Evolutionary conservation across 2,797 vertebrate genomes (phyloP), one percentile per base, ranked within the genome.

Genomic region (Lacerta bilineata): DNA sequence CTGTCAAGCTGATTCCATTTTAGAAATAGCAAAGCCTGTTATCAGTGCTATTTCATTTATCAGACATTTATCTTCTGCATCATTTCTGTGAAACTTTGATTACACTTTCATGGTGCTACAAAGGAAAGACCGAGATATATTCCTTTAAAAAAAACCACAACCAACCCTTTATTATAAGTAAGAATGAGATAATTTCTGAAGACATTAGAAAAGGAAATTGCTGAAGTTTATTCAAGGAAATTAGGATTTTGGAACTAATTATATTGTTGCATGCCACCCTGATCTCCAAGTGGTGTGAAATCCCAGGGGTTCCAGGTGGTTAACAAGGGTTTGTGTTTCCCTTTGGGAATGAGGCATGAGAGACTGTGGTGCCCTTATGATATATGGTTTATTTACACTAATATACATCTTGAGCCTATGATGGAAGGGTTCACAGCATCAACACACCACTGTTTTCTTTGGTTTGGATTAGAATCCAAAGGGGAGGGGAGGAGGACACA

Each of bases 1-100:
- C 66, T 81, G 89, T 90, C 88, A 43, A 41, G 61, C 88, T 88
- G 87, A 88, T 88, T 83, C 89, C 83, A 36, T 93, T 92, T 92
- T 79, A 92, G 92, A 94, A 92, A 94, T 71, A 93, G 84, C 1
- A 93, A 87, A 88, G 61, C 74, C 43, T 83, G 87, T 88, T 74
- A 90, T 50, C 85, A 77, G 76, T 80, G 13, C 61, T 33, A 46
- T 90, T 94, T 76, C 88, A 84, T 66, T 36, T 78, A 84, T 84
- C 78, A 0, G 18, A 29, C 59, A 27, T 88, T 86, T 75, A 79
- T 91, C 83, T 92, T 36, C 46, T 4, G 88, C 84, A 59, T 0
- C 36, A 74, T 61, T 72, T 72, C 43, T 1, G 66, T 0, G 2
- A 4, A 68, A 87, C 20, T 20, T 20, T 80, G 36, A 3, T 69